phyloP scores from a whole-genome alignment of 1,140 invertebrate species.

The Thalassaphorura encarpata region DNA sequence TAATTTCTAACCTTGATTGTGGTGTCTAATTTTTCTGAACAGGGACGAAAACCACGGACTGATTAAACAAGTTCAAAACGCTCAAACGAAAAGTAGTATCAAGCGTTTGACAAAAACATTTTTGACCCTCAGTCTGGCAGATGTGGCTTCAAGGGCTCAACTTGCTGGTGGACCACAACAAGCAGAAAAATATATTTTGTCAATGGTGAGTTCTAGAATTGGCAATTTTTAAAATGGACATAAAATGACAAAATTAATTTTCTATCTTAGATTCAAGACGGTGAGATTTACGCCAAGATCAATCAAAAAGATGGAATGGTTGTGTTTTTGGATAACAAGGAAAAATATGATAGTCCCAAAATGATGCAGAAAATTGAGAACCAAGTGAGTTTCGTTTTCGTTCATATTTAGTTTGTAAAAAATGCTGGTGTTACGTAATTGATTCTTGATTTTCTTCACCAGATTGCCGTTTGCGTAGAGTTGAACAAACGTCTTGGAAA shows the following conservation, averaged over 20 bases:
- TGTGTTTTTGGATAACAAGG: conserved; percentile 87
- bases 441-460: conserved; percentile 31
- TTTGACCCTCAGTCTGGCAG: conserved; percentile 81
- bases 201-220: conserved; percentile 59
- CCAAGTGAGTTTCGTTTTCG: conserved; percentile 38
- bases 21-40: conserved; percentile 32
- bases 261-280: conserved; percentile 77
- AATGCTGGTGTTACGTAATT: not conserved
- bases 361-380: conserved; percentile 78
- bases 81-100: conserved; percentile 92
- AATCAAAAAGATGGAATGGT: conserved; percentile 99
- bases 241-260: not conserved
- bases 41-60: conserved; percentile 49
- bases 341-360: conserved; percentile 80
- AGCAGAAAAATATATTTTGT: conserved; percentile 87
- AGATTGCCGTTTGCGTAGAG: conserved; percentile 77
- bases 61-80: conserved; percentile 64
- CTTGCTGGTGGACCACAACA: conserved; percentile 61
- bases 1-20: no score
- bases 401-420: not conserved
- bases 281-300: conserved; percentile 92
- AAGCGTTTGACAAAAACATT: conserved; percentile 95
- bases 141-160: conserved; percentile 85
- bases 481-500: conserved; percentile 48
- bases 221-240: not conserved